phyloP scores from a whole-genome alignment of 2,888 invertebrate species.

The Biston betularia region DNA sequence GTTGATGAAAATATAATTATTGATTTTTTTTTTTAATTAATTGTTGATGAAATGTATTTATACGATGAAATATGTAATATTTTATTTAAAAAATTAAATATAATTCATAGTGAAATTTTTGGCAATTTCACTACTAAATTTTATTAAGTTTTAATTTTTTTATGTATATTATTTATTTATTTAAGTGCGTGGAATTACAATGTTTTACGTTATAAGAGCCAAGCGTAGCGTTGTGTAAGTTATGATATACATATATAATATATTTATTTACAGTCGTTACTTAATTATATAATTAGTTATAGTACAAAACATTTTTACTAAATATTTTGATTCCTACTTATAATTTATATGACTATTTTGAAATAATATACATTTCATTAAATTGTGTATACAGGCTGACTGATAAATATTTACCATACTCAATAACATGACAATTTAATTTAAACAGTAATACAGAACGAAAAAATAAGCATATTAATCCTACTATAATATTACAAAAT shows the following conservation, averaged over 20 bases:
- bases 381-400: conserved; percentile 17
- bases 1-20: conserved; percentile 16
- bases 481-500: no score
- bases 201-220: conserved; percentile 58
- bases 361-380: conserved; percentile 46
- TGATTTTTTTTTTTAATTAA: conserved; percentile 9
- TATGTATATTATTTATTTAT: conserved; percentile 42
- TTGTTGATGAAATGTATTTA: conserved; percentile 3
- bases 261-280: conserved; percentile 59
- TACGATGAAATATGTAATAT: conserved; percentile 38
- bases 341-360: conserved; percentile 42
- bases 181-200: conserved; percentile 36
- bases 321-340: conserved; percentile 62
- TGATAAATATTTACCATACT: no score
- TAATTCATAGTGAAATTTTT: conserved; percentile 52
- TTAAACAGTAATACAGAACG: no score
- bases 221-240: conserved; percentile 68
- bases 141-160: conserved; percentile 41
- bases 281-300: conserved; percentile 49
- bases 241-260: conserved; percentile 39
- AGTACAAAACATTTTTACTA: conserved; percentile 78
- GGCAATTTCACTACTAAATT: conserved; percentile 50
- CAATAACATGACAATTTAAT: no score
- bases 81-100: conserved; percentile 50
- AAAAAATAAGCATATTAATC: no score